phyloP scores from a whole-genome alignment of 2,113 vertebrate species.

The Petaurus breviceps region DNA sequence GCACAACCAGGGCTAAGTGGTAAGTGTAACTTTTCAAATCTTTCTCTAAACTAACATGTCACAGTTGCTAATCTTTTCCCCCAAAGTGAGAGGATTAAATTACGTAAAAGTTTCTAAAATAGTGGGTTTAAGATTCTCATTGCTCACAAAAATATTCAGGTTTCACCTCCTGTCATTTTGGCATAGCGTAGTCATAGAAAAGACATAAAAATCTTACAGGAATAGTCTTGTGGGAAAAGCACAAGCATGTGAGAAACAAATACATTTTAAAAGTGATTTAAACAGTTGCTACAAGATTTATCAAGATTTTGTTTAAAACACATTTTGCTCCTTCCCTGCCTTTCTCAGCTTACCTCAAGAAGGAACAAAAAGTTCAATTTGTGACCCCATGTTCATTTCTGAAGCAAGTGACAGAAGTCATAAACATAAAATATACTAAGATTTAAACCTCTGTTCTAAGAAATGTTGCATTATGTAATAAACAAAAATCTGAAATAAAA shows the following conservation, averaged over 20 bases:
- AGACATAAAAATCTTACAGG: constrained; percentile 23
- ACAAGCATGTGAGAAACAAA: constrained; percentile 36
- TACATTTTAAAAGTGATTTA: background rate
- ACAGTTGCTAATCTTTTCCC: constrained; percentile 1
- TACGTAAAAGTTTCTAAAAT: constrained; percentile 33
- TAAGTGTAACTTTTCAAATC: constrained; percentile 7
- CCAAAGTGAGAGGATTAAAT: background rate
- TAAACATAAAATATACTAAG: constrained; percentile 37
- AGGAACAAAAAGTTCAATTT: constrained; percentile 27
- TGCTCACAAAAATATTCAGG: background rate
- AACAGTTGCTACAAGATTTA: background rate
- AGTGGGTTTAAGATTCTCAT: constrained; percentile 18
- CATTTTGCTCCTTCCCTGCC: constrained; percentile 9
- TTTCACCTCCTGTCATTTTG: constrained; percentile 22
- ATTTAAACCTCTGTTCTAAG: constrained; percentile 38
- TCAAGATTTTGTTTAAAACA: constrained; percentile 44
- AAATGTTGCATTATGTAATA: constrained; percentile 18
- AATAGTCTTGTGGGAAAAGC: constrained; percentile 41
- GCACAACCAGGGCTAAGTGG: background rate
- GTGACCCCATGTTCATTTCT: constrained; percentile 27
- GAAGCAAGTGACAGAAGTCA: constrained; percentile 44
- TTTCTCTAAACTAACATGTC: constrained; percentile 11
- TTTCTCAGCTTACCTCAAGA: constrained; percentile 9
- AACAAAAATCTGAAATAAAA: constrained; percentile 34
- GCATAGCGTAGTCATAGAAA: constrained; percentile 13